phyloP scores from a whole-genome alignment of 2,113 vertebrate species.

The Lophotis ruficrista region DNA sequence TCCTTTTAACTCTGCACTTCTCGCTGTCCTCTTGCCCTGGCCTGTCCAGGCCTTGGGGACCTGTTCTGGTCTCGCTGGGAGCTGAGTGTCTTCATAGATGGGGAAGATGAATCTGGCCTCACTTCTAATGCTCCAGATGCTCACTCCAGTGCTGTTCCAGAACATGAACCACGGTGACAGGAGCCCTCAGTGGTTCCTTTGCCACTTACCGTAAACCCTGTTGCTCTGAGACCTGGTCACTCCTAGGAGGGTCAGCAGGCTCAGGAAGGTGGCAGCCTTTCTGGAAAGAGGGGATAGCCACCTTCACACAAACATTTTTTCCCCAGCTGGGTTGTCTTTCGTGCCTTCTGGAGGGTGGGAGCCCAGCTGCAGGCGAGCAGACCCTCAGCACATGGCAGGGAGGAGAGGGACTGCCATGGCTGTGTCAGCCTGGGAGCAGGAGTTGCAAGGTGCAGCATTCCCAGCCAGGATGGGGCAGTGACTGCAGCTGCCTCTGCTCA shows the following conservation, averaged over 20 bases:
- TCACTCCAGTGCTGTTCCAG: neutral
- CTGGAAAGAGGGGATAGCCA: neutral
- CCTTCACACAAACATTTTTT: neutral
- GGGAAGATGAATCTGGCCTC: neutral
- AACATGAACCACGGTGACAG: neutral
- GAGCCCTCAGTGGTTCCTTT: neutral
- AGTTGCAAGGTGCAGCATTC: neutral
- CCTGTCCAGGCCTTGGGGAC: no score
- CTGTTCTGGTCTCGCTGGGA: neutral
- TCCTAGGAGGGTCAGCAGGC: neutral
- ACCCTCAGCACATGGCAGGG: neutral
- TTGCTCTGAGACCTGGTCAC: neutral
- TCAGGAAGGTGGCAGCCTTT: neutral
- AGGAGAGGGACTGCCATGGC: neutral
- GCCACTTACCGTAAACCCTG: neutral
- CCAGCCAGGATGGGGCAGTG: rapidly evolving
- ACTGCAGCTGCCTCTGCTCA: neutral
- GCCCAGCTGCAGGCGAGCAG: neutral
- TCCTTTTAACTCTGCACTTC: neutral
- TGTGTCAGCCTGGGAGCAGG: neutral
- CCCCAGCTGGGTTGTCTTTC: neutral
- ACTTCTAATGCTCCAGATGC: no score
- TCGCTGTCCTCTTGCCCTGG: neutral
- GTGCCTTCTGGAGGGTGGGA: neutral
- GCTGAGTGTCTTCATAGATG: neutral